A percentile compares a stretch with the other conserved stretches of the same genome.
Conservation (phyloP, 2,797 vertebrate genomes). For the Enteromius viviparus region DNA sequence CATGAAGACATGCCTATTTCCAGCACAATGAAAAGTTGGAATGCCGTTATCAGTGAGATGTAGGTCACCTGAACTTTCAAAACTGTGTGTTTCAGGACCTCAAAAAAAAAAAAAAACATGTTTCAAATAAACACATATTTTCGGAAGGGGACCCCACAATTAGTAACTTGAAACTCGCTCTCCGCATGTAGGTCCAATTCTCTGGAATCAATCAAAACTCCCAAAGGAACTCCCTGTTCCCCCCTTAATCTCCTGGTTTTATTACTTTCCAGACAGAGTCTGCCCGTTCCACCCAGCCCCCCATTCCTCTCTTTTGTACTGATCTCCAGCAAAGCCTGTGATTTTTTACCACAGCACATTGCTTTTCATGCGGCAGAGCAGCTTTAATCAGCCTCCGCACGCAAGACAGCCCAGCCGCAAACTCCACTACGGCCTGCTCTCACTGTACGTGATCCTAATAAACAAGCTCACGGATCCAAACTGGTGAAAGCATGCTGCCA, state of each 20-base stretch:
- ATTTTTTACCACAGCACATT: conserved; percentile 73
- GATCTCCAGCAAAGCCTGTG: conserved; percentile 79
- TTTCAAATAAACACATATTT: conserved; percentile 81
- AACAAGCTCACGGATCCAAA: conserved; percentile 22
- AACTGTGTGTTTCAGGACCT: conserved; percentile 56
- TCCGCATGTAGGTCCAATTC: conserved; percentile 78
- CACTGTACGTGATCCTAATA: conserved; percentile 11
- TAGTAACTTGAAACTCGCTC: conserved; percentile 80
- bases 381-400: conserved; percentile 78
- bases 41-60: neutral
- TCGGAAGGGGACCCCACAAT: conserved; percentile 78
- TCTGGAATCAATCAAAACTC: conserved; percentile 84
- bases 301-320: conserved; percentile 81
- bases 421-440: conserved; percentile 56
- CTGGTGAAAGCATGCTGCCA: conserved; percentile 6
- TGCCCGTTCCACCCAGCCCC: conserved; percentile 79
- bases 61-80: conserved; percentile 38
- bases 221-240: conserved; percentile 80
- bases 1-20: neutral
- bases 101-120: conserved; percentile 65
- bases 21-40: neutral
- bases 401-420: conserved; percentile 66
- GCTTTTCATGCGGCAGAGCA: conserved; percentile 76
- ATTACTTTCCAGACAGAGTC: conserved; percentile 86
- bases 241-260: conserved; percentile 86